Percentiles rank a stretch among this genome's conserved stretches.
Conservation (phyloP, 2,113 vertebrate species). For the Myotis lucifugus region DNA sequence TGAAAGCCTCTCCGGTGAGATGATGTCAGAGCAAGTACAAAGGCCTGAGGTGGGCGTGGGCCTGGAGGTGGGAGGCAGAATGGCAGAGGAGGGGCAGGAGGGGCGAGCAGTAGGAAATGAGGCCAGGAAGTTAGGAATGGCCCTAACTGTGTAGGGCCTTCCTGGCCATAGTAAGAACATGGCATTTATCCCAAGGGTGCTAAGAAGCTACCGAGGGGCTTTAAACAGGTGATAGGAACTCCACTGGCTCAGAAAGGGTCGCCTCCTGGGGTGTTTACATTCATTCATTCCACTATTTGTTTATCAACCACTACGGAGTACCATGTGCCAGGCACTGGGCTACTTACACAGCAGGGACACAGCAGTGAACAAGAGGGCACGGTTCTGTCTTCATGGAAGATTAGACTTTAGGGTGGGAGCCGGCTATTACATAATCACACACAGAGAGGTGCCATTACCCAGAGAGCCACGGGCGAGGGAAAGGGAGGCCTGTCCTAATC, state of each 20-base stretch:
- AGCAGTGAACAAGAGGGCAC: neutral
- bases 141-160: too few species aligned
- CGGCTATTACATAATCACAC: neutral
- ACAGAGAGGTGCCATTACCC: neutral
- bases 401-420: neutral
- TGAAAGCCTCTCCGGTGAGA: neutral
- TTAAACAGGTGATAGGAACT: neutral
- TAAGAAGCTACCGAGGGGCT: neutral
- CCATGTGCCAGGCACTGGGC: neutral
- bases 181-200: neutral
- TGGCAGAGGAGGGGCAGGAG: fast-evolving
- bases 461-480: fast-evolving
- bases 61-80: neutral
- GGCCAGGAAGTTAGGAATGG: neutral
- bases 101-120: neutral
- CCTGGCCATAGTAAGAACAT: neutral
- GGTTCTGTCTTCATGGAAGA: neutral
- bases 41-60: neutral
- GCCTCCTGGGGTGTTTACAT: neutral
- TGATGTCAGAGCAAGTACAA: neutral
- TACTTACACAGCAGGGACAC: neutral
- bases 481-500: neutral
- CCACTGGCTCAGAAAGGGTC: neutral
- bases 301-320: neutral
- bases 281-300: neutral